These are phyloP conservation scores for Pithys albifrons DNA, from an alignment of 2,113 vertebrate genomes.

Conservation along the genomic window DNA sequence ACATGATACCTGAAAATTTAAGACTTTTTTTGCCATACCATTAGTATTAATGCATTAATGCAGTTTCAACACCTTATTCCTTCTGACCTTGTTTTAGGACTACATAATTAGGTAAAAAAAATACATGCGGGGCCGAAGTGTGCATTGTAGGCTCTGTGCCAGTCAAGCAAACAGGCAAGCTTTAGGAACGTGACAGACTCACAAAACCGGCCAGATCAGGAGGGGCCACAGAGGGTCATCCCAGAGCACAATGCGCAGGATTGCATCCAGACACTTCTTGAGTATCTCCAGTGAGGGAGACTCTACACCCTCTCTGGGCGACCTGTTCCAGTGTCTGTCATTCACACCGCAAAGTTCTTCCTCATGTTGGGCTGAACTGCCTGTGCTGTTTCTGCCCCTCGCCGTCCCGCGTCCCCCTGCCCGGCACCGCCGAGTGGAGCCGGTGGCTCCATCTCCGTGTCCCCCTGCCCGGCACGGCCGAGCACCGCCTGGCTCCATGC, in stretches of 20 bases:
- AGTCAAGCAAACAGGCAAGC: background rate
- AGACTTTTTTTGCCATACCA: background rate
- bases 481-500: no score
- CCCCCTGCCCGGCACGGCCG: no score
- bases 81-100: background rate
- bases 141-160: rapidly evolving
- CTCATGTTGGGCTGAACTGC: background rate
- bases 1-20: background rate
- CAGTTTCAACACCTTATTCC: background rate
- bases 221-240: background rate
- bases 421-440: background rate
- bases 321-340: rapidly evolving
- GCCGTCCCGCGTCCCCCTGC: no score
- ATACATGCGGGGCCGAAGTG: rapidly evolving
- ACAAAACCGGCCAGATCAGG: background rate
- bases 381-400: rapidly evolving
- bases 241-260: background rate
- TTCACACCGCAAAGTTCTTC: background rate
- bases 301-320: rapidly evolving
- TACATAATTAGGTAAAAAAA: background rate
- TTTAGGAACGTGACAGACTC: background rate
- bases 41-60: background rate
- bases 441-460: background rate
- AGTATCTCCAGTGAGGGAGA: background rate
- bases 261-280: background rate